phyloP scores from a whole-genome alignment of 2,888 invertebrate species.

The Eurois occulta region DNA sequence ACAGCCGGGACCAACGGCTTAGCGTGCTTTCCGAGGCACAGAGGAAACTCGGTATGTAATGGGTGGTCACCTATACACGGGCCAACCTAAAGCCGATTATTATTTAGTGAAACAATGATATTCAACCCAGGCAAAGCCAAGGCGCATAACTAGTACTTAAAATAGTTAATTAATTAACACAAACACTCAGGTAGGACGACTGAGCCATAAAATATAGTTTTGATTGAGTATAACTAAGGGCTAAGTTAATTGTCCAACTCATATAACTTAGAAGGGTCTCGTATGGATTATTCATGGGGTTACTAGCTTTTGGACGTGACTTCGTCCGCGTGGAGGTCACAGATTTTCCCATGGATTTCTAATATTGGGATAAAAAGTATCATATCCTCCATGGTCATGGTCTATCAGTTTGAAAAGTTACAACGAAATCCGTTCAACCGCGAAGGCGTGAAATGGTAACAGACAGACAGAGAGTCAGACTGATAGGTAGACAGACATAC shows the following conservation, averaged over 20 bases:
- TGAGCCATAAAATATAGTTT: constrained; percentile 49
- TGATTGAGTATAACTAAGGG: constrained; percentile 23
- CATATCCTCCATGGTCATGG: too few relatives aligned
- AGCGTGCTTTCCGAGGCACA: too few relatives aligned
- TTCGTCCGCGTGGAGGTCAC: not conserved
- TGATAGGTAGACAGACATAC: too few relatives aligned
- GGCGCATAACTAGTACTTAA: not conserved
- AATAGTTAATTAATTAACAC: constrained; percentile 44
- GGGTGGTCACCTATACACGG: too few relatives aligned
- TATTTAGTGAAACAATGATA: not conserved
- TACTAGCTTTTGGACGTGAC: not conserved
- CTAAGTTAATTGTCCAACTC: constrained; percentile 30
- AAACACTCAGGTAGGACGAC: constrained; percentile 21
- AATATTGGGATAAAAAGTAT: not conserved
- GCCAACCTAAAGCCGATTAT: too few relatives aligned
- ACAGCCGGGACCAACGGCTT: too few relatives aligned
- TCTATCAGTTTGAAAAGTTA: too few relatives aligned
- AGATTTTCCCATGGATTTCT: not conserved
- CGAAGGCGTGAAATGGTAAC: too few relatives aligned
- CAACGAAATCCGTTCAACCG: too few relatives aligned
- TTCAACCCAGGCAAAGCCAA: not conserved
- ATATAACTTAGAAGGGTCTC: constrained; percentile 14
- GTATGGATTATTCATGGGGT: constrained; percentile 16
- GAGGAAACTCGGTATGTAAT: too few relatives aligned
- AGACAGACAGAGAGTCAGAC: too few relatives aligned